A percentile compares a stretch with the other conserved stretches of the same genome.
These are phyloP conservation scores for Heliconius cydno DNA, from an alignment of 2,888 invertebrate species.

Conservation along the genomic window DNA sequence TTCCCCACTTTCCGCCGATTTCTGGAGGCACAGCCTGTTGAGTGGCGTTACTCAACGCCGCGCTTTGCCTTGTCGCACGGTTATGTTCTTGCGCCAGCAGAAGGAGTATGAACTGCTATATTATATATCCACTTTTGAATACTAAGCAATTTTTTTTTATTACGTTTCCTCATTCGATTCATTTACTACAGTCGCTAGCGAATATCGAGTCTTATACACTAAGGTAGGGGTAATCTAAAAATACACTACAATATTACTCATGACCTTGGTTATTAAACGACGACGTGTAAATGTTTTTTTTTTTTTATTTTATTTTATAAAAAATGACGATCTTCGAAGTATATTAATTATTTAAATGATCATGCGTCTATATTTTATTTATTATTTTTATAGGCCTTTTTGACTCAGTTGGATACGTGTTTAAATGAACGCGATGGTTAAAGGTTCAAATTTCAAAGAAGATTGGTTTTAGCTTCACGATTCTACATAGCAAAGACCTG, in stretches of 20 bases:
- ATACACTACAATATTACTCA: conserved; percentile 19
- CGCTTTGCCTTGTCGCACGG: too few species aligned
- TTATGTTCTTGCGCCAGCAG: too few species aligned
- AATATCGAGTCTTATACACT: conserved; percentile 34
- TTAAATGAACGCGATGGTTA: not conserved
- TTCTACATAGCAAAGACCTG: too few species aligned
- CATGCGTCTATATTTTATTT: not conserved
- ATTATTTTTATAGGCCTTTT: not conserved
- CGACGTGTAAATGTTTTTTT: not conserved
- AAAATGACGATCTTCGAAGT: not conserved
- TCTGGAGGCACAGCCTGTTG: too few species aligned
- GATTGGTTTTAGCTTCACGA: not conserved
- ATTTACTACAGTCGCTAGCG: conserved; percentile 10
- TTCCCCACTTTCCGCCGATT: too few species aligned
- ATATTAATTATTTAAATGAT: conserved; percentile 9
- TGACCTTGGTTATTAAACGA: conserved; percentile 6
- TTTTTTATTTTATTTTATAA: conserved; percentile 6
- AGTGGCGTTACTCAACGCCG: too few species aligned
- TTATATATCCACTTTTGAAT: too few species aligned
- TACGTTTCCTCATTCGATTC: not conserved
- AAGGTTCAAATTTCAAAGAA: not conserved
- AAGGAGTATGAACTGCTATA: too few species aligned
- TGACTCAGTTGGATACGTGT: not conserved
- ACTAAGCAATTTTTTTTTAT: not conserved
- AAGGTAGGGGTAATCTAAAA: conserved; percentile 1